Percentiles rank a stretch among this genome's conserved stretches.
Evolutionary conservation across 2,113 vertebrate species (phyloP).

Genomic region (Protobothrops flavoviridis): DNA sequence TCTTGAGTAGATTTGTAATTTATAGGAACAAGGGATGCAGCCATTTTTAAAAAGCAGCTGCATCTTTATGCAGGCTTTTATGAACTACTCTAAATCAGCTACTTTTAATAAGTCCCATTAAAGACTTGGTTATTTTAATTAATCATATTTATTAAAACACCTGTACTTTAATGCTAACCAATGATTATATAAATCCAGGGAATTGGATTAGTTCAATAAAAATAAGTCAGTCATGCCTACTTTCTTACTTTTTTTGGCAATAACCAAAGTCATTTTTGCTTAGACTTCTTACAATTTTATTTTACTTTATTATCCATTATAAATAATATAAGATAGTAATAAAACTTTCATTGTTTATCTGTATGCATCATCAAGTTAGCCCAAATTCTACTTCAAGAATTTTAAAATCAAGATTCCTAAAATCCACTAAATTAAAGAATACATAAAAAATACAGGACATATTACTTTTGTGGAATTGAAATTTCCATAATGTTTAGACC

Average conservation of each 20-base stretch:
- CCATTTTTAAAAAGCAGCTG: not conserved
- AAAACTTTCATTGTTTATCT: not conserved
- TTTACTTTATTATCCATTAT: not conserved
- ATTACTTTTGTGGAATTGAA: not conserved
- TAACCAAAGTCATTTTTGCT: not conserved
- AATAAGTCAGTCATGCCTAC: not conserved
- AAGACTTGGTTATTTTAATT: not conserved
- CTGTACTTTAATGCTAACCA: not conserved
- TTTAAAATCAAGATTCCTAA: not conserved
- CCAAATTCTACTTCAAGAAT: not conserved
- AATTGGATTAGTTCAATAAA: not conserved
- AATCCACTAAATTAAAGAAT: not conserved
- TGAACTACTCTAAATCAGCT: not conserved
- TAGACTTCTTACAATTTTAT: not conserved
- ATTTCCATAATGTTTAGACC: not conserved
- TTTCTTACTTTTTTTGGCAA: not conserved
- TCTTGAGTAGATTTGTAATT: not conserved
- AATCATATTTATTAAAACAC: not conserved
- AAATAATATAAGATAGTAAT: not conserved
- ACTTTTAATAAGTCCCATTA: not conserved
- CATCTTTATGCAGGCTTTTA: not conserved
- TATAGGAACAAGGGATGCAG: not conserved
- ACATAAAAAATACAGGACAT: not conserved
- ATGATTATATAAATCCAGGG: not conserved
- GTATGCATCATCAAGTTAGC: not conserved